Base-by-base conservation (phyloP, 2,888 invertebrate genomes). In the Drosophila helvetica region DNA sequence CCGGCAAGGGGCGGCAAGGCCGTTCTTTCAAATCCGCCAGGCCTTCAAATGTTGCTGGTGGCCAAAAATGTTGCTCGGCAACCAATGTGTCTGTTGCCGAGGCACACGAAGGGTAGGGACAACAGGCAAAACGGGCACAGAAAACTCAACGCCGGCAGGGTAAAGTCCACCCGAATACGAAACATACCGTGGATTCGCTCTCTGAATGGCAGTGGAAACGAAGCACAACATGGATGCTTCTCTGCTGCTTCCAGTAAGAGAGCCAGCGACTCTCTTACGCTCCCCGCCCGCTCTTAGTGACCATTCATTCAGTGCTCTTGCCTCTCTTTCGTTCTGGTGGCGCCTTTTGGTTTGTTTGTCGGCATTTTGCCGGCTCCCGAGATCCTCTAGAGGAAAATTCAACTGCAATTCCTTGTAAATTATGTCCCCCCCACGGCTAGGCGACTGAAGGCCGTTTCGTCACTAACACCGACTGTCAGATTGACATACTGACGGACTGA, bases 211-310 rank as follows among this genome's bases (percentile, higher is more conserved):
- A 2, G 8, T 27, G 27, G 27, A 27, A 27, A 27, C n/a, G n/a
- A n/a, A n/a, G n/a, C n/a, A n/a, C n/a, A n/a, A n/a, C n/a, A n/a
- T n/a, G n/a, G n/a, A n/a, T n/a, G n/a, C 33, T 33, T 38, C 33
- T 2, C 33, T 15, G 33, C 33, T 38, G 33, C 38, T 80, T 80
- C 80, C 80, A 80, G 71, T 67, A 60, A 10, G 65, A 47, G 12
- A 45, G 64, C 22, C 17, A 51, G 46, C 63, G 48, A 42, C 53
- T 54, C 51, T 17, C 30, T 38, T 54, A 22, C 9, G 30, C 51
- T 15, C 17, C 15, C 45, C 6, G n/a, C 18, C 4, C 25, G 17
- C 45, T 30, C 33, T 30, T 30, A 18, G 19, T 17, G 15, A 12
- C 5, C 5, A 1, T 33, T 1, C 33, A 4, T 1, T 38, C 15